These are phyloP conservation scores for Chironomus striatipennis DNA, from an alignment of 1,140 invertebrate species.

Conservation along the genomic window DNA sequence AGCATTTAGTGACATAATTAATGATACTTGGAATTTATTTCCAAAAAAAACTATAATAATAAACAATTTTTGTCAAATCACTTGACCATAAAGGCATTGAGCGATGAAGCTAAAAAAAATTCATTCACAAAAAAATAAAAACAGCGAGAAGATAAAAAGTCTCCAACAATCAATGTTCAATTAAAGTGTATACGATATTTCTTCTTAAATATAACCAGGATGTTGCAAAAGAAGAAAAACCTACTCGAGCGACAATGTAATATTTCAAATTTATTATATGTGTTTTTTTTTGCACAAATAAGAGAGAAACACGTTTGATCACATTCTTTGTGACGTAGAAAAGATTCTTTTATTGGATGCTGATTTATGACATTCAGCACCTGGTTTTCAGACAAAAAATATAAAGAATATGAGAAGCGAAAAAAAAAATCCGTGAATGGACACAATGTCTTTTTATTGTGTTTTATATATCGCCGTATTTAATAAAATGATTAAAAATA, in stretches of 20 bases:
- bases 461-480: too few relatives aligned
- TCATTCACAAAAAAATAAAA: too few relatives aligned
- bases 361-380: slow-evolving; percentile 22
- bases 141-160: too few relatives aligned
- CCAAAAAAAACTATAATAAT: too few relatives aligned
- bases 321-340: slow-evolving; percentile 22
- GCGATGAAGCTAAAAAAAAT: too few relatives aligned
- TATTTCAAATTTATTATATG: slow-evolving; percentile 10
- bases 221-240: not conserved
- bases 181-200: not conserved
- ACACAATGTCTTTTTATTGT: not conserved
- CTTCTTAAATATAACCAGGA: slow-evolving; percentile 6
- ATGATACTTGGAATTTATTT: too few relatives aligned
- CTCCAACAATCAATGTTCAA: too few relatives aligned
- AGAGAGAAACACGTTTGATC: slow-evolving; percentile 17
- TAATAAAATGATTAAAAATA: too few relatives aligned
- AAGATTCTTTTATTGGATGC: slow-evolving; percentile 17
- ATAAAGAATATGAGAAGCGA: too few relatives aligned
- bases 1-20: too few relatives aligned
- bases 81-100: too few relatives aligned
- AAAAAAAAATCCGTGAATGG: not conserved
- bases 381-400: not conserved
- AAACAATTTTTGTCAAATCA: too few relatives aligned
- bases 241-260: not conserved
- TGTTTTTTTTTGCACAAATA: slow-evolving; percentile 4